Evolutionary conservation across 2,888 invertebrate species (phyloP).

Genomic region (Acronicta aceris): DNA sequence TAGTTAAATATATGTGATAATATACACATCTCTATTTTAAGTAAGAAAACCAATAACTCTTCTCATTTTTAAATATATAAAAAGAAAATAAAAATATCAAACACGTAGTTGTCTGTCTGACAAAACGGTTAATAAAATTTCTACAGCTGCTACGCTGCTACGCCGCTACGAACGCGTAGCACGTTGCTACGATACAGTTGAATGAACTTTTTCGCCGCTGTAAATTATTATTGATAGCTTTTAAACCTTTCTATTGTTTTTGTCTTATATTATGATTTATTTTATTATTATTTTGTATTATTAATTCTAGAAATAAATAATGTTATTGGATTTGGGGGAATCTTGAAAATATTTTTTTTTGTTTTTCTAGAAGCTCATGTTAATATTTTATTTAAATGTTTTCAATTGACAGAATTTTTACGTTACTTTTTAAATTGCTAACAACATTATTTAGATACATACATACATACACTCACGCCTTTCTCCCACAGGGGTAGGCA

Average conservation of each 20-base stretch:
- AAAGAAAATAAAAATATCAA: conserved; percentile 51
- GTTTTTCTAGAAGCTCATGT: too few species aligned
- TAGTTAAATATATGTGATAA: too few species aligned
- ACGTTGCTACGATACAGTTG: conserved; percentile 65
- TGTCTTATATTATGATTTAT: conserved; percentile 9
- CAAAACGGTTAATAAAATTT: conserved; percentile 68
- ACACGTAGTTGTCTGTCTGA: conserved; percentile 64
- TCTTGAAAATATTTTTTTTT: too few species aligned
- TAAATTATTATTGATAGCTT: conserved; percentile 50
- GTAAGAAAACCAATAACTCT: conserved; percentile 24
- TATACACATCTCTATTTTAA: too few species aligned
- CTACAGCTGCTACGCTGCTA: conserved; percentile 69
- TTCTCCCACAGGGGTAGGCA: too few species aligned
- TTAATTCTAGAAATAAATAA: neutral
- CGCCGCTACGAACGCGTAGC: conserved; percentile 62
- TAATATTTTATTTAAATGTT: too few species aligned
- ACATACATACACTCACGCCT: too few species aligned
- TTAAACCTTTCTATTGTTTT: conserved; percentile 20
- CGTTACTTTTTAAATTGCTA: too few species aligned
- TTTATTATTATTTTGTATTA: conserved; percentile 10
- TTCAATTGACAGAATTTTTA: too few species aligned
- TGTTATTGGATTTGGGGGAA: too few species aligned
- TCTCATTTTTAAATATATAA: conserved; percentile 30
- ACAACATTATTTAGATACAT: too few species aligned
- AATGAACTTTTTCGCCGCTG: conserved; percentile 60